Evolutionary conservation across 23 tunicate genomes (phyloP).

Genomic region (Clavelina lepadiformis): DNA sequence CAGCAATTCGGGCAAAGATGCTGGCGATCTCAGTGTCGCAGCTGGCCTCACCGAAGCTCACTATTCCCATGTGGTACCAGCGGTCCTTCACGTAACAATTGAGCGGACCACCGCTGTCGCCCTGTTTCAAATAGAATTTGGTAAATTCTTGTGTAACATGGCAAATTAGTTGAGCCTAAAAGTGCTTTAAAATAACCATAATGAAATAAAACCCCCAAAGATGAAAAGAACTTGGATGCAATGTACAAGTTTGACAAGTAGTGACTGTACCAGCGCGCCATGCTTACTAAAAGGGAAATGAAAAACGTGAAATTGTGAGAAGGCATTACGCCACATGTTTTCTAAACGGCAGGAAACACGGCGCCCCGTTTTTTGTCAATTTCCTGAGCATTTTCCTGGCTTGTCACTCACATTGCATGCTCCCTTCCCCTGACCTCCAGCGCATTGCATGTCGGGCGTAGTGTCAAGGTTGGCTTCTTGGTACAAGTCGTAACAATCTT

Average conservation of each 20-base stretch:
- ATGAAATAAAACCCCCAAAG: too few relatives aligned
- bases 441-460: constrained; percentile 77
- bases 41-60: constrained; percentile 80
- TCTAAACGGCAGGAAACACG: background rate
- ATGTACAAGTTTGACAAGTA: too few relatives aligned
- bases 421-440: constrained; percentile 69
- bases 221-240: too few relatives aligned
- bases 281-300: too few relatives aligned
- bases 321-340: too few relatives aligned
- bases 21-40: constrained; percentile 84
- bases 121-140: too few relatives aligned
- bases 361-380: background rate
- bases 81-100: constrained; percentile 66
- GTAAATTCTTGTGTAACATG: too few relatives aligned
- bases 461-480: constrained; percentile 80
- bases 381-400: too few relatives aligned
- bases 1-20: constrained; percentile 64
- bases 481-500: constrained; percentile 66
- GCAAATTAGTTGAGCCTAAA: too few relatives aligned
- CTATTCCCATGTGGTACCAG: constrained; percentile 92
- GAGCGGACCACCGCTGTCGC: constrained; percentile 89
- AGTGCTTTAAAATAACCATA: too few relatives aligned
- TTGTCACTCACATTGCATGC: constrained; percentile 63
- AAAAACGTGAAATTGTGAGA: too few relatives aligned
- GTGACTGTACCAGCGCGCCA: too few relatives aligned